Conservation (phyloP, 1,140 invertebrate species). For the Drosophila burlai region DNA sequence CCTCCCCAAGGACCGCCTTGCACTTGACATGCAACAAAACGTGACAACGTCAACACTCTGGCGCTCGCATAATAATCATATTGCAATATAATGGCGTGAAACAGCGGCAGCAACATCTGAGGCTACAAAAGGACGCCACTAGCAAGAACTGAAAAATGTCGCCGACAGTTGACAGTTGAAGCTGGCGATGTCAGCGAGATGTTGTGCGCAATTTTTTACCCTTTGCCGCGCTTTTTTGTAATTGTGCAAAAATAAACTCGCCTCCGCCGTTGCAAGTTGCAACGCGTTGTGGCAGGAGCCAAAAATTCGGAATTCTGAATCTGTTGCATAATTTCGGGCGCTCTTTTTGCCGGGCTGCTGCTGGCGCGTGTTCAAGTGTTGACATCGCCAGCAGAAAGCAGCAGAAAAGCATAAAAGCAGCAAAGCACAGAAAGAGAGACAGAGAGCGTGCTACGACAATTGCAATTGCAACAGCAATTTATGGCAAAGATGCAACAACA, state of each 20-base stretch:
- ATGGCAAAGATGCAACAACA: conserved; percentile 44
- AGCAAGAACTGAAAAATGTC: conserved; percentile 50
- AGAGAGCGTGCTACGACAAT: conserved; percentile 47
- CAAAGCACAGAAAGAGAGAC: not conserved
- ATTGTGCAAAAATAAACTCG: conserved; percentile 79
- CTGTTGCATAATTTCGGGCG: conserved; percentile 77
- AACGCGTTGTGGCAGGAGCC: conserved; percentile 25
- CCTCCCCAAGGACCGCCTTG: conserved; percentile 20
- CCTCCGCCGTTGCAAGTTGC: not conserved
- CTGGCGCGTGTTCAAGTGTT: conserved; percentile 81
- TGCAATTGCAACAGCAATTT: conserved; percentile 73
- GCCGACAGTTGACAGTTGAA: conserved; percentile 78
- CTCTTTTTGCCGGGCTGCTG: conserved; percentile 50
- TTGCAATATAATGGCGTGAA: conserved; percentile 80
- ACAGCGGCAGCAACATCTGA: conserved; percentile 57
- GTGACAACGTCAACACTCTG: conserved; percentile 80
- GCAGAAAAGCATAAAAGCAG: conserved; percentile 1
- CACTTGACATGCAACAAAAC: conserved; percentile 78
- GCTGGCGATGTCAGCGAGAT: conserved; percentile 55
- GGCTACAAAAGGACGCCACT: conserved; percentile 52
- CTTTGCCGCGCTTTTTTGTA: conserved; percentile 67
- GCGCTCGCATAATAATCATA: conserved; percentile 81
- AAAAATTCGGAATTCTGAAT: conserved; percentile 69
- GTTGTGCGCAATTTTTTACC: conserved; percentile 44
- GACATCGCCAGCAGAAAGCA: conserved; percentile 53